These are phyloP conservation scores for Hyperopisus bebe DNA, from an alignment of 2,113 vertebrate genomes.

Conservation along the genomic window DNA sequence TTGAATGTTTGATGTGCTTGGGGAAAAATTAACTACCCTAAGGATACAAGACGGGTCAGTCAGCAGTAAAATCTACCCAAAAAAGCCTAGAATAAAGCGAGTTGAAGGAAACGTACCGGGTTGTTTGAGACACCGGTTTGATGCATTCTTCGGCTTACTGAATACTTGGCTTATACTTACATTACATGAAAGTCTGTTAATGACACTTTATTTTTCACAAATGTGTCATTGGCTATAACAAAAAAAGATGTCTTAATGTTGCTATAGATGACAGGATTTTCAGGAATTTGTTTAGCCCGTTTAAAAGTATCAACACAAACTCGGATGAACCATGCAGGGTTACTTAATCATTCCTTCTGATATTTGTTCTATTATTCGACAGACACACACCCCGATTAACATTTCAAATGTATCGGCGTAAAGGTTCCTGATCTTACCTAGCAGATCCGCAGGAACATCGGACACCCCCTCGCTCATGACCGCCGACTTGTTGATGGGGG, in stretches of 20 bases:
- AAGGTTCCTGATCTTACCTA: conserved; percentile 59
- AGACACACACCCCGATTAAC: not conserved
- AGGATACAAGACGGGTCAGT: not conserved
- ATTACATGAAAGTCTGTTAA: not conserved
- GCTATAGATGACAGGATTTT: not conserved
- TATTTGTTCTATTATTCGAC: not conserved
- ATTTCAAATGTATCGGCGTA: not conserved
- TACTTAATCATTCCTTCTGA: not conserved
- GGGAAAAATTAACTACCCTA: not conserved
- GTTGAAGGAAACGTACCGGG: not conserved
- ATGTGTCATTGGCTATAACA: not conserved
- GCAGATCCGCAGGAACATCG: conserved; percentile 66
- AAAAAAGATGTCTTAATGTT: not conserved
- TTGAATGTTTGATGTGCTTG: not conserved
- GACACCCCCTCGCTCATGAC: conserved; percentile 68
- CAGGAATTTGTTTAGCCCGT: not conserved
- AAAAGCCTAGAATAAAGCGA: not conserved
- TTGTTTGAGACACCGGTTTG: not conserved
- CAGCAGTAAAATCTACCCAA: not conserved
- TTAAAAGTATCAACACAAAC: not conserved
- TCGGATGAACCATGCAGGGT: not conserved
- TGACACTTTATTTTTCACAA: not conserved
- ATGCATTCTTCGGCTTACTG: not conserved
- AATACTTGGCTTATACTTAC: not conserved
- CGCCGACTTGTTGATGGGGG: conserved; percentile 20